Conservation (phyloP, 2,888 invertebrate species). For the Caenorhabditis sp. region DNA sequence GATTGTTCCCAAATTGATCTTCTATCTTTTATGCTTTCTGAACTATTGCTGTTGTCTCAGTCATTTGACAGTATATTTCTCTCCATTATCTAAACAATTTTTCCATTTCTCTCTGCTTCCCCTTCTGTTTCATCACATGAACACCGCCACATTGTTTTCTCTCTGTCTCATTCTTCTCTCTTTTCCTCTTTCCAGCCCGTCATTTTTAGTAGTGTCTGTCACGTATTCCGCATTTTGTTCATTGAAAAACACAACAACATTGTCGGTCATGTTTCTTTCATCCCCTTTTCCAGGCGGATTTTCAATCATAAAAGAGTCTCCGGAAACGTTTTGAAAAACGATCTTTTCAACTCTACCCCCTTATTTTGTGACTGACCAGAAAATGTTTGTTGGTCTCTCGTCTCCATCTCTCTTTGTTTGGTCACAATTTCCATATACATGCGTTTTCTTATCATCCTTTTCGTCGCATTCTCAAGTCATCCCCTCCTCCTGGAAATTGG, state of each 20-base stretch:
- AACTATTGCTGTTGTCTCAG: not conserved
- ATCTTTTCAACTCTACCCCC: conserved; percentile 18
- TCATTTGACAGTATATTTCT: conserved; percentile 19
- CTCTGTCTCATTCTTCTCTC: not conserved
- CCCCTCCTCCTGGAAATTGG: conserved; percentile 8
- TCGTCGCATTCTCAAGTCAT: conserved; percentile 2
- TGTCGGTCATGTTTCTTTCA: not conserved
- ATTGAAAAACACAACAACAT: conserved; percentile 33
- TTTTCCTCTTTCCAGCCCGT: not conserved
- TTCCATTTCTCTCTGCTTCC: not conserved
- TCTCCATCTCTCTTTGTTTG: conserved; percentile 24
- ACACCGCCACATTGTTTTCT: conserved; percentile 7
- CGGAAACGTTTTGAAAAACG: not conserved
- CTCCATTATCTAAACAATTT: conserved; percentile 15
- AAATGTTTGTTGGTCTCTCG: conserved; percentile 59
- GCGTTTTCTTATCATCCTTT: conserved; percentile 1
- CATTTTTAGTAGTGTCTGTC: conserved; percentile 8
- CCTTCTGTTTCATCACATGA: conserved; percentile 32
- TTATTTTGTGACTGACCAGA: conserved; percentile 45
- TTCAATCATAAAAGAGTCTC: not conserved
- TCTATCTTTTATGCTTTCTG: conserved; percentile 26
- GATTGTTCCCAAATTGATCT: conserved; percentile 17
- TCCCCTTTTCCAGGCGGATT: too few species aligned
- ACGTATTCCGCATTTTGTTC: conserved; percentile 25
- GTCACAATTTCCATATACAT: conserved; percentile 9